These are phyloP conservation scores for Melinaea menophilus DNA, from an alignment of 2,888 invertebrate species.

Conservation along the genomic window DNA sequence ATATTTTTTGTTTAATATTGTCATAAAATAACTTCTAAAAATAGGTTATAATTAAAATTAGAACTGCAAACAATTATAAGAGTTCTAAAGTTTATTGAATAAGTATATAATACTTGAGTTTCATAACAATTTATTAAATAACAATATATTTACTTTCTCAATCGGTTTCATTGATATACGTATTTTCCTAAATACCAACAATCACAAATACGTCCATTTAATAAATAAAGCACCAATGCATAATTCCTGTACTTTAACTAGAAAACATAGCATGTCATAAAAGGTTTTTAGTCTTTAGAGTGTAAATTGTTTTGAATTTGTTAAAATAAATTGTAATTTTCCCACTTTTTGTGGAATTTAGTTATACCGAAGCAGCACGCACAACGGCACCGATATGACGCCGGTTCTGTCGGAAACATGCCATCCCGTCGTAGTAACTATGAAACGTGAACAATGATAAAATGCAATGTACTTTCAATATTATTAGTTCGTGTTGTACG, in stretches of 20 bases:
- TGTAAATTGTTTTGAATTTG: background rate
- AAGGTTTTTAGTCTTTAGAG: background rate
- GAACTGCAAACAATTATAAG: too few species aligned
- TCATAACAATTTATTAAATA: background rate
- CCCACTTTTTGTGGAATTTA: slow-evolving; percentile 41
- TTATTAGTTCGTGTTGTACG: slow-evolving; percentile 14
- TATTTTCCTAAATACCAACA: too few species aligned
- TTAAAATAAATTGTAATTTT: slow-evolving; percentile 14
- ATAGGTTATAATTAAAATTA: too few species aligned
- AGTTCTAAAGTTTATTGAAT: too few species aligned
- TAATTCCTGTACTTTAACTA: background rate
- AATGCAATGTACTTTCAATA: slow-evolving; percentile 30
- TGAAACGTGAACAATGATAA: slow-evolving; percentile 33
- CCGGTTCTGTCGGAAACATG: slow-evolving; percentile 51
- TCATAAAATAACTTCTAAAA: too few species aligned
- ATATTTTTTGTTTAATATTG: too few species aligned
- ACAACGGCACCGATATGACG: slow-evolving; percentile 50
- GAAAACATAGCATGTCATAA: too few species aligned
- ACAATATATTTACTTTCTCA: background rate
- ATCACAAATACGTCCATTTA: too few species aligned
- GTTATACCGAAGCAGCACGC: slow-evolving; percentile 44
- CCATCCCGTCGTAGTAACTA: slow-evolving; percentile 40
- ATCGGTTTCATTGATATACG: too few species aligned
- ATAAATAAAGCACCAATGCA: too few species aligned
- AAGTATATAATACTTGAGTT: background rate